Evolutionary conservation across 2,797 vertebrate species (phyloP).

Genomic region (Malacoctenus gilli): DNA sequence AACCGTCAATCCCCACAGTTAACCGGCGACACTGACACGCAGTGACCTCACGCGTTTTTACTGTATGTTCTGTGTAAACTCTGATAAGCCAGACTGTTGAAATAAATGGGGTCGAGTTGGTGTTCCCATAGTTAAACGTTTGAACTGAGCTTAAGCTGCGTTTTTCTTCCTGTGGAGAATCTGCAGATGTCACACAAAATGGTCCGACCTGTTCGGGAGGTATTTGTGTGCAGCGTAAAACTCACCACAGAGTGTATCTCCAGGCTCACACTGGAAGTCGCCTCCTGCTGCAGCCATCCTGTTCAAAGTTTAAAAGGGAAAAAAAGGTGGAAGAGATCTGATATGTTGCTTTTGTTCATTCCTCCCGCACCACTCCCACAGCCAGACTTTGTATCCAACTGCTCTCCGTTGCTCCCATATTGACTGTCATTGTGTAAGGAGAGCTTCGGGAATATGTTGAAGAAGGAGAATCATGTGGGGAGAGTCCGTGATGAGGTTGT

Average conservation of each 20-base stretch:
- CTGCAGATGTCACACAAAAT: no score
- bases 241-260: conserved; percentile 80
- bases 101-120: no score
- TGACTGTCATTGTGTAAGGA: neutral
- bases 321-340: no score
- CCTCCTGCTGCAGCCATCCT: conserved; percentile 77
- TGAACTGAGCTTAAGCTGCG: no score
- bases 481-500: neutral
- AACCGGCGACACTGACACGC: no score
- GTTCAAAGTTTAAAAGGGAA: conserved; percentile 6
- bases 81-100: no score
- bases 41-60: conserved; percentile 4
- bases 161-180: no score
- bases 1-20: no score
- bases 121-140: no score
- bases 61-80: neutral
- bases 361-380: neutral
- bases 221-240: conserved; percentile 3
- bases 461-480: neutral
- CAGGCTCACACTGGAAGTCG: conserved; percentile 57
- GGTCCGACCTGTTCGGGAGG: neutral
- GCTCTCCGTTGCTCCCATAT: neutral
- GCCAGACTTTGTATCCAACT: no score
- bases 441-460: neutral
- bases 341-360: no score